phyloP scores from a whole-genome alignment of 2,797 vertebrate genomes.

The Rousettus madagascariensis region DNA sequence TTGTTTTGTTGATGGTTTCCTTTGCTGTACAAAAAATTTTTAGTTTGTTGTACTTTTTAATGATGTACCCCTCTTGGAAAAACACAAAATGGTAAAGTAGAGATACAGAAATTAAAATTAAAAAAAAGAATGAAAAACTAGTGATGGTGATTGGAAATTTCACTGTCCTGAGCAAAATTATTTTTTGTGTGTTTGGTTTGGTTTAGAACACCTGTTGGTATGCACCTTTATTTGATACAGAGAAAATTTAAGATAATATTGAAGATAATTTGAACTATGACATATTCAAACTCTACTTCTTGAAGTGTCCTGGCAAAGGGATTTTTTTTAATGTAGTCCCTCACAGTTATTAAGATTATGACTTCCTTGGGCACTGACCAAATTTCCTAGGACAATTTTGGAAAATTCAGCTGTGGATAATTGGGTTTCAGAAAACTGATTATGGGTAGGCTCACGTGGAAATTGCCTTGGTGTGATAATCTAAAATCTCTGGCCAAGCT shows the following conservation, averaged over 20 bases:
- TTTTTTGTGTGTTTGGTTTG: neutral
- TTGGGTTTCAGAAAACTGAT: neutral
- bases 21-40: too few relatives aligned
- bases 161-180: neutral
- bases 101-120: neutral
- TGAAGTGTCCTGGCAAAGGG: neutral
- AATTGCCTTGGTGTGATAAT: neutral
- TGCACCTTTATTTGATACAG: neutral
- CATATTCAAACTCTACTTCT: neutral
- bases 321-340: neutral
- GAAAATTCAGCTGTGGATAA: neutral
- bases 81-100: neutral
- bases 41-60: neutral
- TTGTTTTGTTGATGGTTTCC: too few relatives aligned
- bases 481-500: neutral
- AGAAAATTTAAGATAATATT: neutral
- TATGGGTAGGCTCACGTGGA: neutral
- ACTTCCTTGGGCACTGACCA: neutral
- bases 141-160: neutral
- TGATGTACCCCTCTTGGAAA: neutral
- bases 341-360: neutral
- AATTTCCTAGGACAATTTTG: neutral
- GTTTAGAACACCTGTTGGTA: neutral
- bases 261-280: neutral
- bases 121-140: neutral